phyloP scores from a whole-genome alignment of 1,140 invertebrate genomes.

The Tetramorium simillimum region DNA sequence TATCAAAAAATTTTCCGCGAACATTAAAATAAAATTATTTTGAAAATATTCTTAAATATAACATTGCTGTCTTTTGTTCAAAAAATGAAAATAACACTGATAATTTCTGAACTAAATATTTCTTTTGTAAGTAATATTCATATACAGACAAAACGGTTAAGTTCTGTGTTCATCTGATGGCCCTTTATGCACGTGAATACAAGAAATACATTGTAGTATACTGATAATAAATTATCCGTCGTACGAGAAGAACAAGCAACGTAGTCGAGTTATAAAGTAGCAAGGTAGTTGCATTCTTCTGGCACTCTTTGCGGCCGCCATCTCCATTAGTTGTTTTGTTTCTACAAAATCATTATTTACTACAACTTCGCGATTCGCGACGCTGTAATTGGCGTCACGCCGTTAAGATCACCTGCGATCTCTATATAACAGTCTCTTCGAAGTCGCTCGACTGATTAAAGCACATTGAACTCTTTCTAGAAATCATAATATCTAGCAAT shows the following conservation, averaged over 20 bases:
- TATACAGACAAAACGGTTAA: neutral
- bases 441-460: neutral
- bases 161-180: neutral
- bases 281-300: constrained; percentile 12
- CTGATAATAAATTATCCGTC: neutral
- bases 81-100: neutral
- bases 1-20: neutral
- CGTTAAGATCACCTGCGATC: neutral
- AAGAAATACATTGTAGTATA: neutral
- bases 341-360: constrained; percentile 17
- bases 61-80: neutral
- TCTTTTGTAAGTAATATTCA: neutral
- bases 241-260: neutral
- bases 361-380: neutral
- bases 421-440: neutral
- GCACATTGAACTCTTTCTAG: neutral
- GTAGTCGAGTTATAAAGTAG: neutral
- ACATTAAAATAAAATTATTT: neutral
- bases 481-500: neutral
- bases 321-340: constrained; percentile 24
- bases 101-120: neutral
- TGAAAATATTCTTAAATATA: neutral
- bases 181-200: neutral
- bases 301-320: neutral
- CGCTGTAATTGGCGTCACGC: neutral